Conservation (phyloP, 2,797 vertebrate genomes). For the Cetoscarus ocellatus region DNA sequence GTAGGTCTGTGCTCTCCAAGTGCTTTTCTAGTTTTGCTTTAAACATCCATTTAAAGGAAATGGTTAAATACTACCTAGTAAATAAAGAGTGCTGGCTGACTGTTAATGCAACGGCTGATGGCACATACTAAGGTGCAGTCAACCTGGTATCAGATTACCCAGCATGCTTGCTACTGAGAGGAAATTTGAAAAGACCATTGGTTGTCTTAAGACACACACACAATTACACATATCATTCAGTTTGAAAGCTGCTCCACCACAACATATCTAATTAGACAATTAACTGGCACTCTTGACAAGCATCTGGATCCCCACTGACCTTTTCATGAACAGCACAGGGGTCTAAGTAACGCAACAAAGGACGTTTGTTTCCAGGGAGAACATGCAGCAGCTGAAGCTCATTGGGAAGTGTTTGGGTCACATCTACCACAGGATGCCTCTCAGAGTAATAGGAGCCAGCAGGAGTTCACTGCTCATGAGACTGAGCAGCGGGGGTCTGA, state of each 20-base stretch:
- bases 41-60: too few relatives aligned
- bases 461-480: conserved; percentile 58
- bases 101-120: too few relatives aligned
- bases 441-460: conserved; percentile 59
- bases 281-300: conserved; percentile 7
- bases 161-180: too few relatives aligned
- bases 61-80: too few relatives aligned
- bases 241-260: neutral
- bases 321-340: conserved; percentile 13
- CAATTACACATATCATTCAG: conserved; percentile 1
- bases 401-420: conserved; percentile 43
- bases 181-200: too few relatives aligned
- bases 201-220: too few relatives aligned
- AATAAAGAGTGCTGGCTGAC: too few relatives aligned
- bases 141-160: too few relatives aligned
- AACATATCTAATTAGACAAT: conserved; percentile 15
- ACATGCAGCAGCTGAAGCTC: conserved; percentile 20
- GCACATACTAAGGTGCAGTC: too few relatives aligned
- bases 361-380: conserved; percentile 52
- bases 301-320: conserved; percentile 18
- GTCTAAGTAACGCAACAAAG: conserved; percentile 9
- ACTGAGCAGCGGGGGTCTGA: conserved; percentile 50
- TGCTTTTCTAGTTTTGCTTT: too few relatives aligned
- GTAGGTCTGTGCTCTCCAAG: too few relatives aligned
- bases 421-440: conserved; percentile 35